phyloP scores from a whole-genome alignment of 2,113 vertebrate genomes.

The Girardinichthys multiradiatus region DNA sequence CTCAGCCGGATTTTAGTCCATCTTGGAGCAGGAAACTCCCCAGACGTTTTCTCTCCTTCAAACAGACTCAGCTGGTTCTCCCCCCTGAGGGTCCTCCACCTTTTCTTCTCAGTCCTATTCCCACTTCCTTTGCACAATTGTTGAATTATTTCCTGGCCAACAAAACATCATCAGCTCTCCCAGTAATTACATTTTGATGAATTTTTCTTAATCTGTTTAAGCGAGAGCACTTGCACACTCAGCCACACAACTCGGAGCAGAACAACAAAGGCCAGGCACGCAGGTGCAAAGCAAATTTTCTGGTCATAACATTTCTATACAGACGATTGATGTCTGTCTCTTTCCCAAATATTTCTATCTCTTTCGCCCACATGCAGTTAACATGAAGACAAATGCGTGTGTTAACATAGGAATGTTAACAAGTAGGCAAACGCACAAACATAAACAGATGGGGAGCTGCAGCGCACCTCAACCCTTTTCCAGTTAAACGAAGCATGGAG shows the following conservation, averaged over 20 bases:
- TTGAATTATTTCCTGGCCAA: conserved; percentile 54
- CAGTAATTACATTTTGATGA: conserved; percentile 63
- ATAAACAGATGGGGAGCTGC: conserved; percentile 30
- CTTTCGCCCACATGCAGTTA: conserved; percentile 10
- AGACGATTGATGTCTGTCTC: conserved; percentile 47
- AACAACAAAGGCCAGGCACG: conserved; percentile 27
- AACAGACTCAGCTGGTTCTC: conserved; percentile 32
- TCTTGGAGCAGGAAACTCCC: conserved; percentile 37
- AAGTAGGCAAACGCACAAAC: background rate
- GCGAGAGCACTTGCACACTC: conserved; percentile 40
- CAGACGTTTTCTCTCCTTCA: conserved; percentile 47
- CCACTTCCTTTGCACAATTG: conserved; percentile 48
- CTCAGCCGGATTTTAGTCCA: conserved; percentile 34
- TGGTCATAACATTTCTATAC: conserved; percentile 70
- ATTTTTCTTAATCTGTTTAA: conserved; percentile 66
- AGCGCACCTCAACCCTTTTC: conserved; percentile 46
- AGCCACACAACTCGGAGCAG: conserved; percentile 21
- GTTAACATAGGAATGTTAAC: conserved; percentile 8
- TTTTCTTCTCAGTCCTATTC: conserved; percentile 49
- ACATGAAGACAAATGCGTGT: conserved; percentile 3
- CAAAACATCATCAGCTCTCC: conserved; percentile 36
- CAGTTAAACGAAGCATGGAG: conserved; percentile 56
- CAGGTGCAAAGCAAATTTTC: conserved; percentile 65
- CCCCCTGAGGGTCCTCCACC: conserved; percentile 57
- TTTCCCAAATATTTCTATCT: conserved; percentile 14